Conservation (phyloP, 2,888 invertebrate species). For the Trypoxylon attenuatum region DNA sequence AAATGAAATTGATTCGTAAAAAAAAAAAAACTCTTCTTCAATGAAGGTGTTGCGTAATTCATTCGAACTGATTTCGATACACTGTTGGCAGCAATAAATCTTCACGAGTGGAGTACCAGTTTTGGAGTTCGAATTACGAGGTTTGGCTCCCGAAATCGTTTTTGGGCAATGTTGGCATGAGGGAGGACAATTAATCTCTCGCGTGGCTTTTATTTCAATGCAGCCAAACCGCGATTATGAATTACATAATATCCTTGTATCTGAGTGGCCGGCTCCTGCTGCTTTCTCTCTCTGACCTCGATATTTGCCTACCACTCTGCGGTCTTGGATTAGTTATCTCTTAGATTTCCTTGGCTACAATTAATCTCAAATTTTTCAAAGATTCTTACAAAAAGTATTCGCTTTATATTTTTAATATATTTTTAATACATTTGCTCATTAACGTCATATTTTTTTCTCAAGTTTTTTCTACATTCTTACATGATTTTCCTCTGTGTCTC, state of each 20-base stretch:
- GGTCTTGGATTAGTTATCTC: constrained; percentile 13
- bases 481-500: too few species aligned
- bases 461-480: too few species aligned
- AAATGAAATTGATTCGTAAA: not conserved
- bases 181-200: constrained; percentile 30
- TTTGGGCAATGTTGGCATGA: not conserved
- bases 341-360: not conserved
- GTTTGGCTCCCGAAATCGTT: not conserved
- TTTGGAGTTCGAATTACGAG: not conserved
- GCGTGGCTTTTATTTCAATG: constrained; percentile 46
- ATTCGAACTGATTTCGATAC: too few species aligned
- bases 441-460: too few species aligned
- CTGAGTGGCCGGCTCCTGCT: constrained; percentile 53
- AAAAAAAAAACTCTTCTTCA: not conserved
- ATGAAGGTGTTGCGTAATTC: not conserved
- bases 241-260: constrained; percentile 67
- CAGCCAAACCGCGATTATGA: constrained; percentile 59
- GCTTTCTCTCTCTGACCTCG: constrained; percentile 72
- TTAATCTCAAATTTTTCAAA: not conserved
- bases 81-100: too few species aligned
- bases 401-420: too few species aligned
- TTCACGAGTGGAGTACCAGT: not conserved
- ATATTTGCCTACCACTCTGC: constrained; percentile 60
- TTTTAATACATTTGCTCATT: too few species aligned
- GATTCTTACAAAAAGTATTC: not conserved